phyloP scores from a whole-genome alignment of 2,113 vertebrate genomes.

The Sporophila hypoxantha region DNA sequence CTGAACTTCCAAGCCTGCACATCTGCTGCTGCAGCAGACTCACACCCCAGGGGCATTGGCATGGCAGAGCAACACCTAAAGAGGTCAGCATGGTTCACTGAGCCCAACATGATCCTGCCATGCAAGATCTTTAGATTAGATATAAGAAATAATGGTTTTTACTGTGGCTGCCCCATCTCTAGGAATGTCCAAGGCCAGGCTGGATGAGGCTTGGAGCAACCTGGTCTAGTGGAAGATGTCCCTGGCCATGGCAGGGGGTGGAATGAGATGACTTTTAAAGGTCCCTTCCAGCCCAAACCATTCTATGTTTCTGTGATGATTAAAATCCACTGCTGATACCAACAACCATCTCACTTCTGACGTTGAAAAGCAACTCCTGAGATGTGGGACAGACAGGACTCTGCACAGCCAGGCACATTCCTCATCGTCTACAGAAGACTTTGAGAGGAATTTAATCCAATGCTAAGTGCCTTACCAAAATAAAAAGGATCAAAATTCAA shows the following conservation, averaged over 20 bases:
- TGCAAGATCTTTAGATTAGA: not conserved
- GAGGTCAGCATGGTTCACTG: not conserved
- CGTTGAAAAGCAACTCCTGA: not conserved
- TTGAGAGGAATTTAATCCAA: not conserved
- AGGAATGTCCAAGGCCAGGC: not conserved
- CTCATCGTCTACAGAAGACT: not conserved
- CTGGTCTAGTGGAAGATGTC: not conserved
- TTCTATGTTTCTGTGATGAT: not conserved
- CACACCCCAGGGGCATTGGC: accelerated
- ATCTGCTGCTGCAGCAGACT: not conserved
- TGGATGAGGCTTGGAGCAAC: not conserved
- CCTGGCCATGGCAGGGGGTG: not conserved
- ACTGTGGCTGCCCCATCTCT: not conserved
- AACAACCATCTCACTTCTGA: not conserved
- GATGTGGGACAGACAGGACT: not conserved
- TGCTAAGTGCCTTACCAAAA: not conserved
- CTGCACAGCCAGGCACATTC: not conserved
- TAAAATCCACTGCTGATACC: not conserved
- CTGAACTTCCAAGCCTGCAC: not conserved
- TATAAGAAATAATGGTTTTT: not conserved
- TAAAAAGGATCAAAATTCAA: not conserved
- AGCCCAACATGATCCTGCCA: not conserved
- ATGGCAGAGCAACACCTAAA: not conserved
- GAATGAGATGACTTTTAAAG: not conserved
- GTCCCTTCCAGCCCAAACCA: not conserved